Evolutionary conservation across 2,113 vertebrate genomes (phyloP), one percentile per base, ranked within the genome.

Genomic region (Entelurus aequoreus): DNA sequence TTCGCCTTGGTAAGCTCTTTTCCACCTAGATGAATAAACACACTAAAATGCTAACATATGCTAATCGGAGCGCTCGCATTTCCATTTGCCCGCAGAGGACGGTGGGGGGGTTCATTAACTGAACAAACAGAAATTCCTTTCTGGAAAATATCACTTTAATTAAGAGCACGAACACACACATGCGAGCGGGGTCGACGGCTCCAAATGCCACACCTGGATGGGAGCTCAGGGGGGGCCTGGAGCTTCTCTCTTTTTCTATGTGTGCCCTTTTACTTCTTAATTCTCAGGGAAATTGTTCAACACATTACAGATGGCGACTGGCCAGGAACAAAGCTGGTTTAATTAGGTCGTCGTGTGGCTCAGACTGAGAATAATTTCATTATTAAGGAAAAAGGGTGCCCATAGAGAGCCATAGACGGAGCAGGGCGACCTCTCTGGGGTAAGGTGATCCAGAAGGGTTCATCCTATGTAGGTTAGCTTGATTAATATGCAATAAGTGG

Each of bases 71-170:
- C 75, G 74, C 86, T 72, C 80, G 82, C 81, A 87, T 89, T 86
- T 83, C 75, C 83, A 84, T 87, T 85, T 82, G 84, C 85, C 88
- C 83, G 62, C 76, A 74, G 88, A 88, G 86, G 87, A 89, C 84
- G 81, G 19, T 19, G 28, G 28, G 65, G 52, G n/a, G 74, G 82
- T 86, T 90, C 78, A 89, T 89, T 90, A 88, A 80, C 85, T 86
- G 85, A 89, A 89, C 88, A 90, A 91, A 89, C 85, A 91, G 74
- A 87, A 82, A 70, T 77, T 85, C 72, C 71, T 73, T 80, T 78
- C 76, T 81, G 65, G 62, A 90, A 57, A 90, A 90, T 88, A 90
- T 86, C 84, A 87, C 81, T 88, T 90, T 89, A 89, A 89, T 90
- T 90, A 91, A 88, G 81, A 88, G 61, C 63, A 65, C 57, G 57